phyloP scores from a whole-genome alignment of 2,888 invertebrate species.

The Orthonychiurus folsomi region DNA sequence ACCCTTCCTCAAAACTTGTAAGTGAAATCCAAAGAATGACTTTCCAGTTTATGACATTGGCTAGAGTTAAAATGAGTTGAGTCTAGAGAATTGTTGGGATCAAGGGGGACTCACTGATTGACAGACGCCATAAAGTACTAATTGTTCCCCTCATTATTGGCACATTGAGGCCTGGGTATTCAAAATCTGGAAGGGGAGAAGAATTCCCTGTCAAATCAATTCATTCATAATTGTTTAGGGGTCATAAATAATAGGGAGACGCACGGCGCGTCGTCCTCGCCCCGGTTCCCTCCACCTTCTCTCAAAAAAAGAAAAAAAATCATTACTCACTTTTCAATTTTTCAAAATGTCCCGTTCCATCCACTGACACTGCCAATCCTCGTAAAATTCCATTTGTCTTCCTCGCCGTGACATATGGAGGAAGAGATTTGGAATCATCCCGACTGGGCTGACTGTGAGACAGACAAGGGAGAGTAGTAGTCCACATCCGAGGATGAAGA shows the following conservation, averaged over 20 bases:
- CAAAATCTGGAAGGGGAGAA: neutral
- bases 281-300: neutral
- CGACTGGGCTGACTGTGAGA: too few relatives aligned
- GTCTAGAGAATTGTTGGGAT: too few relatives aligned
- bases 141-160: slow-evolving; percentile 17
- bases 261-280: too few relatives aligned
- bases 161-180: neutral
- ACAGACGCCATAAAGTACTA: slow-evolving; percentile 29
- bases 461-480: neutral
- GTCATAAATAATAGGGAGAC: neutral
- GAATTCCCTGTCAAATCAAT: neutral
- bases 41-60: neutral
- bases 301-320: neutral
- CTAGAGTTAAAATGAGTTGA: neutral
- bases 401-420: neutral
- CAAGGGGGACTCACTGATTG: slow-evolving; percentile 24
- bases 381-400: neutral
- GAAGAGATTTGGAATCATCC: neutral
- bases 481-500: neutral
- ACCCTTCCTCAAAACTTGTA: slow-evolving; percentile 39
- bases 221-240: neutral
- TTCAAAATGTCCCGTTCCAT: neutral
- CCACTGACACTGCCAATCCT: neutral
- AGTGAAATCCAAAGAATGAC: slow-evolving; percentile 18
- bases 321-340: neutral